Percentiles rank a stretch among this genome's conserved stretches.
Evolutionary conservation across 2,888 invertebrate genomes (phyloP).

Genomic region (Ophraella communa): DNA sequence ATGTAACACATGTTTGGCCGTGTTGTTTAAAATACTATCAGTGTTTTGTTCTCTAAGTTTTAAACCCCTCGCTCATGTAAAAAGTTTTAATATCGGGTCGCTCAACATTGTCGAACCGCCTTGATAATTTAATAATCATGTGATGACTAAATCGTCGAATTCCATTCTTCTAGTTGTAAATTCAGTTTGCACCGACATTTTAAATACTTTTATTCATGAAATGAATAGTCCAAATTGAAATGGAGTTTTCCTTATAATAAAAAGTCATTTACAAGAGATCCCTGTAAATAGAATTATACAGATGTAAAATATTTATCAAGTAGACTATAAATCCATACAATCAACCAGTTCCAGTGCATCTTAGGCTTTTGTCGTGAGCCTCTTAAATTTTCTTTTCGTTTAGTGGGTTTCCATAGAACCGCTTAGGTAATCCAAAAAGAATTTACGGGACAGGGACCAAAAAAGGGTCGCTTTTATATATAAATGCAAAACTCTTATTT

Average conservation of each 20-base stretch:
- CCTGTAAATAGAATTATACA: background rate
- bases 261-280: too few species aligned
- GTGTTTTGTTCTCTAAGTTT: too few species aligned
- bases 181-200: conserved; percentile 13
- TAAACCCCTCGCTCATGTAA: too few species aligned
- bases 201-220: conserved; percentile 2
- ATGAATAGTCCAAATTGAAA: background rate
- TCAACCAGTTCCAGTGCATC: background rate
- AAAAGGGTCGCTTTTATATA: conserved; percentile 27
- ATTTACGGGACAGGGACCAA: conserved; percentile 26
- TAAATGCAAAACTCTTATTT: conserved; percentile 31
- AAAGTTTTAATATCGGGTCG: conserved; percentile 8
- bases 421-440: conserved; percentile 8
- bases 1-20: too few species aligned
- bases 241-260: too few species aligned
- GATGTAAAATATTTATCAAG: too few species aligned
- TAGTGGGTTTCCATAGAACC: background rate
- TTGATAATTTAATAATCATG: conserved; percentile 15
- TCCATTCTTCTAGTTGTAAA: background rate
- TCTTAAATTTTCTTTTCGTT: background rate
- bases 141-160: background rate
- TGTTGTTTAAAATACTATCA: too few species aligned
- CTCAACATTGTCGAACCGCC: background rate
- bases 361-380: background rate
- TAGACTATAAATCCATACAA: too few species aligned